Evolutionary conservation across 1,140 invertebrate genomes (phyloP), one percentile per base, ranked within the genome.

Genomic region (Diorhabda carinulata): DNA sequence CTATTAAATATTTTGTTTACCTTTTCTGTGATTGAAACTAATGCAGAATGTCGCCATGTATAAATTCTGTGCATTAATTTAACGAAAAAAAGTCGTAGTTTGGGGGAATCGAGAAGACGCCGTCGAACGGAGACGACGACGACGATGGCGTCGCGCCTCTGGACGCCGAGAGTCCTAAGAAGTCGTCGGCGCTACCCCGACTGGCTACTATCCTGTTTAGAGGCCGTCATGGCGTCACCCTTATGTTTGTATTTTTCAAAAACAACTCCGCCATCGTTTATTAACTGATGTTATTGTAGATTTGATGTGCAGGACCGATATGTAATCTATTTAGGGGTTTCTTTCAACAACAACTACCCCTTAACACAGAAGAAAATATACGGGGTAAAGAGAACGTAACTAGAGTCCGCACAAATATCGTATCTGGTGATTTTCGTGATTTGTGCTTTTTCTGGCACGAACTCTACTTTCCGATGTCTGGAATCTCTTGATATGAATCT

Each of bases 91-190:
- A 75, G 67, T 69, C 65, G 63, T 67, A 68, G 71, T 70, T 70
- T 61, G 47, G 47, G 47, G 47, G 47, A 52, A 8, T 6, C 68
- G 61, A 58, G 71, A 72, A 66, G 71, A 69, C 71, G 71, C 65
- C 57, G 67, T 60, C 10, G 40, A 25, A 52, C 47, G n/a, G 47
- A 52, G 9, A 47, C 43, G 61, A 56, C 60, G 61, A 41, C 68
- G 68, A 43, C 68, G 64, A 72, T 42, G 74, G 64, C 74, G 72
- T 68, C 74, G 63, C 70, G 70, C 68, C 66, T 68, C 64, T 66
- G 72, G 72, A 73, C 74, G 74, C 74, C 74, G 72, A 60, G 72
- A 75, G 65, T 75, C 71, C 66, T 69, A 72, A 73, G 72, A 73
- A 69, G 64, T 70, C 25, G 41, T 52, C 57, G 61, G 61, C 61